Conservation (phyloP, 2,888 invertebrate species). For the Drosophila robusta region DNA sequence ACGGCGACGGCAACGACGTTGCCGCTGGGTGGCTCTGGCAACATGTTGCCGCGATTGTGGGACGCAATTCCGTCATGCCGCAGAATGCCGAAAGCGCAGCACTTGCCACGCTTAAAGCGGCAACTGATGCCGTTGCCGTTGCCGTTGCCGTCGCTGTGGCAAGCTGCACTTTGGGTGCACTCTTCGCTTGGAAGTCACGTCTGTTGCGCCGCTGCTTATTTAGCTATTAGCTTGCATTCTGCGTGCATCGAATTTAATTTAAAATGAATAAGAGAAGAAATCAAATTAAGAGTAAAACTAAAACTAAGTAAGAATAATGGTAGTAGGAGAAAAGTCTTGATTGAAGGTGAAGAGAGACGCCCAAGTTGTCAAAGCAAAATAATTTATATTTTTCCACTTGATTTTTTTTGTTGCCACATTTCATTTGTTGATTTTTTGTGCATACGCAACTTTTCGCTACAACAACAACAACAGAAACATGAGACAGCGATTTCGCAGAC, state of each 20-base stretch:
- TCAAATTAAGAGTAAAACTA: not conserved
- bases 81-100: conserved; percentile 66
- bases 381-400: no score
- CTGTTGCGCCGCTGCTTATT: conserved; percentile 5
- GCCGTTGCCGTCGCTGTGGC: not conserved
- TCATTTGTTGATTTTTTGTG: conserved; percentile 51
- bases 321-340: no score
- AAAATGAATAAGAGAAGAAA: not conserved
- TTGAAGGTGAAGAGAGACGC: not conserved
- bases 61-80: conserved; percentile 64
- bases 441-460: conserved; percentile 48
- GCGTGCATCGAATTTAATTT: conserved; percentile 35
- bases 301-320: no score
- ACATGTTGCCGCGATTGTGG: conserved; percentile 45
- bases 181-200: conserved; percentile 39
- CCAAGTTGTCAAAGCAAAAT: no score
- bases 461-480: conserved; percentile 20
- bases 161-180: conserved; percentile 12
- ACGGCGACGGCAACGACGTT: conserved; percentile 14
- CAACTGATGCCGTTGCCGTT: not conserved
- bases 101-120: conserved; percentile 54
- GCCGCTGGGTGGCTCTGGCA: conserved; percentile 56
- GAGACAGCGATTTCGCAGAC: conserved; percentile 39
- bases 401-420: conserved; percentile 1
- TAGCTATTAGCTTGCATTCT: conserved; percentile 28